Percentiles rank a stretch among this genome's conserved stretches.
These are phyloP conservation scores for Erpornis zantholeuca DNA, from an alignment of 2,113 vertebrate species.

Conservation along the genomic window DNA sequence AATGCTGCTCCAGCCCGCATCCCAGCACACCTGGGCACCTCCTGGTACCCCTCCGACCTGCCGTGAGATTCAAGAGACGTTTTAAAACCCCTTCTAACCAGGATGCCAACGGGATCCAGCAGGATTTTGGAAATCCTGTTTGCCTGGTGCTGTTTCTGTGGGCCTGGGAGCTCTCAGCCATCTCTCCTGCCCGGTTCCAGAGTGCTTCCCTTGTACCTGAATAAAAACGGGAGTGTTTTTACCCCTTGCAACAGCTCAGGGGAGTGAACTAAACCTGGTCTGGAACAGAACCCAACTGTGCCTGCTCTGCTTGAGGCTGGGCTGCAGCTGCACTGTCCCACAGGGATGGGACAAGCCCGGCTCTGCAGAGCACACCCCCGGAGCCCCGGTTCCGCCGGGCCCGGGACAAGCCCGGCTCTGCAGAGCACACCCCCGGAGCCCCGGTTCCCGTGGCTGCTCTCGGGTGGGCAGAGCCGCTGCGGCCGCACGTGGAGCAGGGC, in stretches of 20 bases:
- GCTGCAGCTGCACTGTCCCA: accelerated
- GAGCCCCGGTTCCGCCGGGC: accelerated
- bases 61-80: accelerated
- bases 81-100: neutral
- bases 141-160: accelerated
- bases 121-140: accelerated
- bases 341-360: accelerated
- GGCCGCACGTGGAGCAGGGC: neutral
- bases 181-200: neutral
- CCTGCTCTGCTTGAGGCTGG: accelerated
- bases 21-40: neutral
- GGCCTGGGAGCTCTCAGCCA: neutral
- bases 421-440: too few species aligned
- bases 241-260: accelerated
- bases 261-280: neutral
- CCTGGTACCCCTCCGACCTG: neutral
- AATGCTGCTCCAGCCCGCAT: neutral
- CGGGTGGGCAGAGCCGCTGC: accelerated
- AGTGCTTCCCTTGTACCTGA: accelerated
- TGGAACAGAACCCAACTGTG: accelerated
- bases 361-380: accelerated
- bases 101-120: accelerated
- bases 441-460: neutral
- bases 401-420: too few species aligned
- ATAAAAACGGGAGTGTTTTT: accelerated